Evolutionary conservation across 2,797 vertebrate species (phyloP), one percentile per base, ranked within the genome.

Genomic region (Triplophysa yarkandensis): DNA sequence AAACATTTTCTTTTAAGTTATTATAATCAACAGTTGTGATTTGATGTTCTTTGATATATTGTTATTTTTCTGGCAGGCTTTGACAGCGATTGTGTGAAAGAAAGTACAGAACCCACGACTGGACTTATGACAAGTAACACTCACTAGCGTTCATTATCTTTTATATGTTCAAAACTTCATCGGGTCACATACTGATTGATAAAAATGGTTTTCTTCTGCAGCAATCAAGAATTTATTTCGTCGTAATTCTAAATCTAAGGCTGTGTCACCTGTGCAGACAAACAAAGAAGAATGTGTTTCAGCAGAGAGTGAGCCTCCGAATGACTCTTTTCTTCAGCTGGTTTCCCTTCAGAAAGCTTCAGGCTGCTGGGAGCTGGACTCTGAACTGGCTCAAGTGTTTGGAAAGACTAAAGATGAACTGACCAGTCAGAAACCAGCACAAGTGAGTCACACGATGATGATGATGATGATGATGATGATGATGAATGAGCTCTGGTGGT

Each of bases 311-410:
- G 21, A 36, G 8, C 6, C 39, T 23, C 19, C 27, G 44, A 32
- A 19, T n/a, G 74, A 89, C 66, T 54, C 67, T 21, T 23, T 92
- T 41, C 75, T 90, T 58, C 80, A 88, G 78, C 55, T 94, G 77
- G 83, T 94, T 44, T 85, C 84, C 5, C 88, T 93, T 13, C 93
- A 94, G 79, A 91, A 90, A 68, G 93, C 92, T 1, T 82, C 90
- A 19, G 93, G 93, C 27, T 92, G 86, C 64, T 94, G 93, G 92
- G 43, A 82, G 64, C 83, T 91, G 1, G 82, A 83, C 63, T 58
- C 86, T 61, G 58, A 34, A 39, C 79, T 94, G 71, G 87, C 88
- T 34, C 8, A 70, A 17, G 77, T 86, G 3, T 78, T 93, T 46
- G 86, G 78, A 32, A 79, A 85, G 81, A 89, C 77, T 11, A 79